A percentile compares a stretch with the other conserved stretches of the same genome.
These are phyloP conservation scores for Ochotona curzoniae DNA, from an alignment of 2,113 vertebrate species.

Conservation along the genomic window DNA sequence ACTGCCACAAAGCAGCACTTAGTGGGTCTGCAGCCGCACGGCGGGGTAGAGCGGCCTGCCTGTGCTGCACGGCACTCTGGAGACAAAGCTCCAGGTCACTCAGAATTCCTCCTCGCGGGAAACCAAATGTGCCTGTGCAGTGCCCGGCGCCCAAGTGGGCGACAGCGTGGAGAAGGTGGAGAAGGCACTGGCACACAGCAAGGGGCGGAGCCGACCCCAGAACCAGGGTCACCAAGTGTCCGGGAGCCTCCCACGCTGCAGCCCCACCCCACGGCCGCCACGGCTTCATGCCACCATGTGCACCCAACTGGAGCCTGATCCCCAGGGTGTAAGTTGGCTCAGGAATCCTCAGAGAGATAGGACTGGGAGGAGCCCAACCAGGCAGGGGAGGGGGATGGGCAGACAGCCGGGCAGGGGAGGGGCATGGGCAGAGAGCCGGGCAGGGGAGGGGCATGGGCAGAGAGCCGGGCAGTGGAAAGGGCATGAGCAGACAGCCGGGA, in stretches of 20 bases:
- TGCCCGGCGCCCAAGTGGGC: accelerated
- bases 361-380: too few species aligned
- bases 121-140: background rate
- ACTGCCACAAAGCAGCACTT: accelerated
- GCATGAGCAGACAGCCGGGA: too few species aligned
- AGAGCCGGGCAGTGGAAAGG: too few species aligned
- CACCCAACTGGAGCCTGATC: too few species aligned
- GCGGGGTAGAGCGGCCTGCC: accelerated
- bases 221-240: too few species aligned
- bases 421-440: too few species aligned
- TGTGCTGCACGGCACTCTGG: accelerated
- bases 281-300: too few species aligned
- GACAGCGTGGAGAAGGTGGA: background rate
- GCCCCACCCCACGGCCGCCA: too few species aligned
- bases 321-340: accelerated
- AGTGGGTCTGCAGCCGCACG: accelerated
- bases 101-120: background rate
- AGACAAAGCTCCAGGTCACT: background rate
- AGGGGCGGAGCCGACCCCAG: too few species aligned
- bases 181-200: background rate
- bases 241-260: accelerated
- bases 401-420: too few species aligned
- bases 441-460: too few species aligned
- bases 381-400: too few species aligned
- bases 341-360: background rate